Evolutionary conservation across 1,140 invertebrate species (phyloP).

Genomic region (Dinoponera quadriceps): DNA sequence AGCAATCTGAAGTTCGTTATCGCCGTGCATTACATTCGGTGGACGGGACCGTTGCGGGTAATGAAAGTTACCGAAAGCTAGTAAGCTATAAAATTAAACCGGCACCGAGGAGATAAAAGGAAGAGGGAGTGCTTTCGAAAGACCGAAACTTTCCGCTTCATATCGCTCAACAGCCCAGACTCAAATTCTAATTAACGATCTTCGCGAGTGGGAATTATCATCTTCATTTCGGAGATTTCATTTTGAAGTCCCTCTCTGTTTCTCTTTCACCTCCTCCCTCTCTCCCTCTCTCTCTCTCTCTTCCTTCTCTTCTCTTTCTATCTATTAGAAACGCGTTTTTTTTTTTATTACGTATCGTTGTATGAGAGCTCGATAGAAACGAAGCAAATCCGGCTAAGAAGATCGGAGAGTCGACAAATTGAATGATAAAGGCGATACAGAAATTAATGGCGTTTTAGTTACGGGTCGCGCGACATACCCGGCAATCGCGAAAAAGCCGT

Average conservation of each 20-base stretch:
- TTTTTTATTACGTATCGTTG: conserved; percentile 1
- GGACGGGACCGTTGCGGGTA: conserved; percentile 16
- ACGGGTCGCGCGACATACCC: conserved; percentile 63
- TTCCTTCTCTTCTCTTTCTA: too few relatives aligned
- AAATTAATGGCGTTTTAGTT: conserved; percentile 71
- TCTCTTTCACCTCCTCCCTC: too few relatives aligned
- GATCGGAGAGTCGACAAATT: conserved; percentile 52
- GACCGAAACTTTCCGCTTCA: conserved; percentile 47
- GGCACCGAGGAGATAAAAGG: conserved; percentile 26
- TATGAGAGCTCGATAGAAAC: background rate
- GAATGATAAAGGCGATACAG: conserved; percentile 66
- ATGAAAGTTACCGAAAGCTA: conserved; percentile 55
- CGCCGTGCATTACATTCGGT: conserved; percentile 47
- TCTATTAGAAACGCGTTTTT: background rate
- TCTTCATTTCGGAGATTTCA: conserved; percentile 33
- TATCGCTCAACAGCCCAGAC: conserved; percentile 27
- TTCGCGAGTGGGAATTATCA: conserved; percentile 9
- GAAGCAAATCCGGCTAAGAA: conserved; percentile 46
- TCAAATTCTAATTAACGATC: conserved; percentile 53
- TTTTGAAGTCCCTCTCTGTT: background rate
- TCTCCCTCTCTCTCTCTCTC: too few relatives aligned
- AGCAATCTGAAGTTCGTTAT: conserved; percentile 58
- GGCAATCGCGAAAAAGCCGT: conserved; percentile 64
- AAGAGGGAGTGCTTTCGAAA: conserved; percentile 4
- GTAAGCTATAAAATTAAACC: conserved; percentile 52